These are phyloP conservation scores for Poeciliopsis paucimaculata DNA, from an alignment of 2,797 vertebrate genomes.

Conservation along the genomic window DNA sequence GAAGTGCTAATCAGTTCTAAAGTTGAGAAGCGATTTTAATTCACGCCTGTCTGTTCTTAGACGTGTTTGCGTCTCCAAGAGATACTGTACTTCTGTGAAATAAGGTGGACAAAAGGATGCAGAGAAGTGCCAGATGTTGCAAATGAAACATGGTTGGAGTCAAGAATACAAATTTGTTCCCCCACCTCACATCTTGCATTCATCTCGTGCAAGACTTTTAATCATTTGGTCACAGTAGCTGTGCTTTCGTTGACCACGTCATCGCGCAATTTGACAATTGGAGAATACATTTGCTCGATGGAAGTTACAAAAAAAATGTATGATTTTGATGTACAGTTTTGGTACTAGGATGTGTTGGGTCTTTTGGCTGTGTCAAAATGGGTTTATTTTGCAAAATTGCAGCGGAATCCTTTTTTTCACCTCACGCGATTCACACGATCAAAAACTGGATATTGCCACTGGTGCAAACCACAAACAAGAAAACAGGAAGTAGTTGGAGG, in stretches of 20 bases:
- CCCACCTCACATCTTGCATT: neutral
- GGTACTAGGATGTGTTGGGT: no score
- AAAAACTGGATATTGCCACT: no score
- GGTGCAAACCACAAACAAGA: no score
- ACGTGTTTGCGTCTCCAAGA: conserved; percentile 13
- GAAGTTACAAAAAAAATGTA: no score
- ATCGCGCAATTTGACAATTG: no score
- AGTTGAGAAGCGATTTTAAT: conserved; percentile 19
- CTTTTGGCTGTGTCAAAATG: no score
- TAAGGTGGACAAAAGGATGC: conserved; percentile 21
- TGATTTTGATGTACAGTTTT: no score
- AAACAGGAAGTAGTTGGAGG: no score
- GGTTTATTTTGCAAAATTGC: no score
- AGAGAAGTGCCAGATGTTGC: conserved; percentile 15
- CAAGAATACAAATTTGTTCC: conserved; percentile 17
- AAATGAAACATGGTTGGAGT: conserved; percentile 21
- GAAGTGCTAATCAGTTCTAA: conserved; percentile 34
- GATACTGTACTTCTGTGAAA: conserved; percentile 12
- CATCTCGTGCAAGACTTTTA: neutral
- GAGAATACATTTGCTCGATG: no score
- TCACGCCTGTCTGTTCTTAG: conserved; percentile 3
- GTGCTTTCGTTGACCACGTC: neutral
- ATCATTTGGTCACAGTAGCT: neutral
- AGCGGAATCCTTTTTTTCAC: no score
- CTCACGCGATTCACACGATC: no score